Base-by-base conservation (phyloP, 2,113 vertebrate genomes). In the Brienomyrus longianalis region DNA sequence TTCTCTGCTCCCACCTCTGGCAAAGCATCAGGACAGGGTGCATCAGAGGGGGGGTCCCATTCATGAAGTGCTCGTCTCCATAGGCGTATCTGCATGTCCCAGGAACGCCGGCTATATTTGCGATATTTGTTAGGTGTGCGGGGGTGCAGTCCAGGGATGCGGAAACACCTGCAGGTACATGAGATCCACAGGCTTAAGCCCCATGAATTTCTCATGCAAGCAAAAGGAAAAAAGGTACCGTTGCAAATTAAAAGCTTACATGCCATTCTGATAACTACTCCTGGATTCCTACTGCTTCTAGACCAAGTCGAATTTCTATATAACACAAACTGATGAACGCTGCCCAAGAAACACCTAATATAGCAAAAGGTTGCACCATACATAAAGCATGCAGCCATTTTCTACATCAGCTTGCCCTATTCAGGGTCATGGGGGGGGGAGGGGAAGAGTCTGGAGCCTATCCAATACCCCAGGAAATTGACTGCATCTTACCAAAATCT, bases 51-150 rank as follows among this genome's bases (percentile, higher is more conserved):
- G 0, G 96, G 96, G 88, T 98, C 97, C 97, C 97, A 97, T 23
- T 95, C 93, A 93, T 96, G 96, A 80, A 98, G 94, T 1, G 96
- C 95, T 89, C 95, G 93, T 93, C 97, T 95, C 97, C 97, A 97
- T 35, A 97, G 94, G 50, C 96, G 96, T 89, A 97, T 96, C 93
- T 98, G 97, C 96, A 96, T 96, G 92, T 98, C 97, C 97, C 97
- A 98, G 59, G 96, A 98, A 80, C 94, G 93, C 21, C 95, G 93
- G 91, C 97, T 98, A 90, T 97, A 97, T 92, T 96, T 97, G 91
- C 95, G 95, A 90, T 96, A 95, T 92, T 97, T 98, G 92, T 98
- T 97, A 52, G 96, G 97, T 3, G 96, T 98, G 88, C 95, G 95
- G 5, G 97, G 97, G 91, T 98, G 97, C 94, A 97, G 91, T 88